Evolutionary conservation across 2,113 vertebrate species (phyloP), one percentile per base, ranked within the genome.

Genomic region (Engraulis encrasicolus): DNA sequence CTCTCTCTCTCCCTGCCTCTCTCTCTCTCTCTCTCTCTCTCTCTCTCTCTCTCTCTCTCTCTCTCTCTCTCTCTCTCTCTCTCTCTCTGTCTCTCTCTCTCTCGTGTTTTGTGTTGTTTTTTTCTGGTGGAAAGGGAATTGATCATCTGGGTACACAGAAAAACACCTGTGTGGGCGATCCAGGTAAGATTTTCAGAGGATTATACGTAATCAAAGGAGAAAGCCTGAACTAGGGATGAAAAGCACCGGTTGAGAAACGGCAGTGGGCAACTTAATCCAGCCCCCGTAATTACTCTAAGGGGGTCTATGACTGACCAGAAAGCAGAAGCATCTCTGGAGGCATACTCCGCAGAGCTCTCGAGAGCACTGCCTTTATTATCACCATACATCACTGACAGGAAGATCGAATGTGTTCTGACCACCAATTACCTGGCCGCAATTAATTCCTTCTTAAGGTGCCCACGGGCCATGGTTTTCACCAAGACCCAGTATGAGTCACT

Each of bases 91-190:
- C n/a, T n/a, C n/a, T n/a, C n/a, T n/a, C n/a, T n/a, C n/a, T n/a
- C n/a, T n/a, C n/a, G 6, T 81, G 58, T 78, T 50, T 31, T 17
- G 50, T 40, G 45, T 34, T 58, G 12, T 86, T 77, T 54, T 52
- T 40, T 37, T 20, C 83, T 34, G 85, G 85, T 87, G 85, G 38
- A 78, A 89, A 95, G 94, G 95, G 83, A 88, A 0, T 89, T 91
- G 83, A 95, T 95, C 90, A 94, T 95, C 87, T 95, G 98, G 96
- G 98, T 99, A 83, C 95, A 95, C 71, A 96, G 98, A 78, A 95
- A 92, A 86, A 92, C 90, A n/a, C 89, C 97, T 0, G 93, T 99
- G 50, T 99, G 98, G 98, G 98, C 95, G 0, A 97, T 98, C 90
- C 98, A 99, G 96, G 98, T 99, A 92, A 94, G 96, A 45, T 45